These are phyloP conservation scores for Hylia prasina DNA, from an alignment of 2,113 vertebrate species.

Conservation along the genomic window DNA sequence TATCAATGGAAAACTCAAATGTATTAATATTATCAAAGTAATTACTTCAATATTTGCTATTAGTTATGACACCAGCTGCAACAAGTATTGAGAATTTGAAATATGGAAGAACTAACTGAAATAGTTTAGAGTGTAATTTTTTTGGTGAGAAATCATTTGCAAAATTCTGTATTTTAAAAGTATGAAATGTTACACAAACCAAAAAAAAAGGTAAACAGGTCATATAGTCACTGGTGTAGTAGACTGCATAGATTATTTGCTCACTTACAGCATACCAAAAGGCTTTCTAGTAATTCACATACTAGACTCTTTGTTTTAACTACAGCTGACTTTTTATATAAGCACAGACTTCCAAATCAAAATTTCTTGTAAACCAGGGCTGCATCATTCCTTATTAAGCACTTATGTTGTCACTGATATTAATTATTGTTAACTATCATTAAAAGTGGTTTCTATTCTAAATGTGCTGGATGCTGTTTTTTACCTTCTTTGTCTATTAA, in stretches of 20 bases:
- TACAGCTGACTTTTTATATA: background rate
- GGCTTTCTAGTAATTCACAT: background rate
- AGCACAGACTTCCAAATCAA: background rate
- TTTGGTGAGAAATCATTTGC: background rate
- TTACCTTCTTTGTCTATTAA: background rate
- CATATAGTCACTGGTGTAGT: background rate
- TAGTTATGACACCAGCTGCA: background rate
- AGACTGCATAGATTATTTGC: background rate
- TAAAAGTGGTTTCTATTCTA: background rate
- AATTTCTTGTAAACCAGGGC: fast-evolving
- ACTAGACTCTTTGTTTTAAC: background rate
- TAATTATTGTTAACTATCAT: background rate
- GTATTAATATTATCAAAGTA: background rate
- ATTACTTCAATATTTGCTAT: background rate
- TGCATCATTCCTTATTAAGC: background rate
- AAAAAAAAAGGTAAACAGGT: fast-evolving
- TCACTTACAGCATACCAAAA: background rate
- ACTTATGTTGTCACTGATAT: background rate
- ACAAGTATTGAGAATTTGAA: background rate
- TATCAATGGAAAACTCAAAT: background rate
- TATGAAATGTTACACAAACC: fast-evolving
- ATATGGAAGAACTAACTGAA: background rate
- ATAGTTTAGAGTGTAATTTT: background rate
- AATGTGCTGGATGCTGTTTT: background rate
- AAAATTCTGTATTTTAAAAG: background rate